Conservation (phyloP, 2,797 vertebrate genomes). For the Nyctibius grandis region DNA sequence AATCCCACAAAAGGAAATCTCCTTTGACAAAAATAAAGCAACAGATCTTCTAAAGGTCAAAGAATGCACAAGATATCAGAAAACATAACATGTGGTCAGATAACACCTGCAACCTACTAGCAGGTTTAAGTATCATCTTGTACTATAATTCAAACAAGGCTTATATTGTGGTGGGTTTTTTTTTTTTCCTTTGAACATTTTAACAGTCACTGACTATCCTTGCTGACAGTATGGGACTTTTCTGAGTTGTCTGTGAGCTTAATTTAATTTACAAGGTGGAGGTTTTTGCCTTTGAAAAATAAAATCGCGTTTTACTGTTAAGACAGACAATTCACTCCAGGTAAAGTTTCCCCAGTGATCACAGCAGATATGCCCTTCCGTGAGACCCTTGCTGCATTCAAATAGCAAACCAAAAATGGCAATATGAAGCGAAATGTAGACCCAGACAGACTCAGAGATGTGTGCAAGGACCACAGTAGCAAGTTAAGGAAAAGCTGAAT, state of each 20-base stretch:
- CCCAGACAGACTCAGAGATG: background rate
- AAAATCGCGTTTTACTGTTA: background rate
- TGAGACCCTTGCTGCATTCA: background rate
- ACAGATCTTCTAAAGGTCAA: background rate
- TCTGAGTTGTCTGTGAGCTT: background rate
- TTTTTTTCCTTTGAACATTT: background rate
- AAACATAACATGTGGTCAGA: background rate
- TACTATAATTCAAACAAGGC: background rate
- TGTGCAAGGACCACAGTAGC: background rate
- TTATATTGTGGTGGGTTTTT: background rate
- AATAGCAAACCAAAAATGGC: background rate
- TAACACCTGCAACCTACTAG: background rate
- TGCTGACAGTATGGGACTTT: background rate
- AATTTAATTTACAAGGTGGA: background rate
- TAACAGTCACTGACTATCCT: background rate
- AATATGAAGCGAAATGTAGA: background rate
- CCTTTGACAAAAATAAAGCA: background rate
- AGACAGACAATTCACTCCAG: background rate
- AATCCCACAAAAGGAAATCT: background rate
- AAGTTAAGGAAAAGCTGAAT: background rate
- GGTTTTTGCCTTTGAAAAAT: background rate
- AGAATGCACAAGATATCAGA: background rate
- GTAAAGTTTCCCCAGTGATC: background rate
- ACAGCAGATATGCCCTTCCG: background rate
- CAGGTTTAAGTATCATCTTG: background rate